These are phyloP conservation scores for Pedicia rivosa DNA, from an alignment of 2,888 invertebrate species.

Conservation along the genomic window DNA sequence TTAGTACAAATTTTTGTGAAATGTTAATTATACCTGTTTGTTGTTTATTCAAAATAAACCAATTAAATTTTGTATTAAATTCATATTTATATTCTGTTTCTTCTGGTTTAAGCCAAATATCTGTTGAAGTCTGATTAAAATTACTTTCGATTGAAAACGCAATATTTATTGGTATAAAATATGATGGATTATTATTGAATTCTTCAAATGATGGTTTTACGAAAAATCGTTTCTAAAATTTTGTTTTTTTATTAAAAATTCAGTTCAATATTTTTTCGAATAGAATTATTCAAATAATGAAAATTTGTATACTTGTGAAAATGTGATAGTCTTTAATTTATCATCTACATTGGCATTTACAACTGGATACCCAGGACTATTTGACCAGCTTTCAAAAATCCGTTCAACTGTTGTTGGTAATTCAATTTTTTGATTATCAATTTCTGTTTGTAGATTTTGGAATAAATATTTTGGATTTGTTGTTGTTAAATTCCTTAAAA, in stretches of 20 bases:
- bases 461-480: conserved; percentile 29
- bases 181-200: background rate
- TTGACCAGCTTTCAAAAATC: conserved; percentile 57
- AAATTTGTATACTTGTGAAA: background rate
- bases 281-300: too few relatives aligned
- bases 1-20: too few relatives aligned
- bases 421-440: conserved; percentile 18
- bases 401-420: conserved; percentile 34
- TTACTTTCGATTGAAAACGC: background rate
- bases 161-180: conserved; percentile 2
- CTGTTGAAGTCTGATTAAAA: background rate
- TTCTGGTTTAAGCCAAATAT: background rate
- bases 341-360: conserved; percentile 32
- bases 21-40: too few relatives aligned
- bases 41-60: background rate
- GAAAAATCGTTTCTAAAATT: background rate
- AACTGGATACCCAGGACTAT: conserved; percentile 60
- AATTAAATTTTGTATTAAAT: background rate
- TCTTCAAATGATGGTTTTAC: background rate
- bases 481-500: conserved; percentile 26
- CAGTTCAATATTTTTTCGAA: too few relatives aligned
- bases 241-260: too few relatives aligned
- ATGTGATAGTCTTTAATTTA: background rate
- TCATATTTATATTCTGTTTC: background rate
- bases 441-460: conserved; percentile 19